These are phyloP conservation scores for Peromyscus attwateri DNA, from an alignment of 2,797 vertebrate genomes.

Conservation along the genomic window DNA sequence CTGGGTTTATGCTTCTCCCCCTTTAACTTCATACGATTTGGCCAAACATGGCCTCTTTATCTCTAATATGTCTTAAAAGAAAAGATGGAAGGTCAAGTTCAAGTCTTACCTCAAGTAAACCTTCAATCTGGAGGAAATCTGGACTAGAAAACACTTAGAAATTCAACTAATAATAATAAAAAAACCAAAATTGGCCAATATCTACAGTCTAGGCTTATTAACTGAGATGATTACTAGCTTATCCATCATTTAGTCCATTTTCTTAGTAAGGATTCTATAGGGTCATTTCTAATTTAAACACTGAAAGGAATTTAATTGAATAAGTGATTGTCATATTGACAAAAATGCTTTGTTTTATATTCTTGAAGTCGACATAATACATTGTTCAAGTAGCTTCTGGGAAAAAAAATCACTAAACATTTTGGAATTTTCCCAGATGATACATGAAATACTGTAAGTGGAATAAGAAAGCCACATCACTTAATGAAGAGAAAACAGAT, in stretches of 20 bases:
- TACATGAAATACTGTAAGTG: background rate
- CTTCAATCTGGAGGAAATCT: conserved; percentile 21
- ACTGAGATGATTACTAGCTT: conserved; percentile 21
- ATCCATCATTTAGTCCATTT: conserved; percentile 35
- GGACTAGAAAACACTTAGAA: conserved; percentile 13
- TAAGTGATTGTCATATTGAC: background rate
- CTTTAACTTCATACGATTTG: conserved; percentile 10
- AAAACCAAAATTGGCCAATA: background rate
- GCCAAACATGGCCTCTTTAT: background rate
- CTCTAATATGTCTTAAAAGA: conserved; percentile 20
- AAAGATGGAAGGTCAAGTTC: background rate
- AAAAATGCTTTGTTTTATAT: background rate
- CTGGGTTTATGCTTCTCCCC: background rate
- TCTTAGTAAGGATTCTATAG: conserved; percentile 23
- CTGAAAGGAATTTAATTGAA: background rate
- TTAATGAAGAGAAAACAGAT: background rate
- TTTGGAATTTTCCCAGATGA: conserved; percentile 40
- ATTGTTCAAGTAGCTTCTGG: background rate
- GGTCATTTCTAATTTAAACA: conserved; percentile 31
- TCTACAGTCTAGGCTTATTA: background rate
- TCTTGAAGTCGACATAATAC: background rate
- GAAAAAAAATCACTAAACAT: conserved; percentile 2
- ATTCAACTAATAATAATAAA: background rate
- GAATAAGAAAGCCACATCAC: background rate
- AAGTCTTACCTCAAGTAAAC: conserved; percentile 21